Percentiles rank a stretch among this genome's conserved stretches.
These are phyloP conservation scores for Myiozetetes cayanensis DNA, from an alignment of 2,113 vertebrate species.

Conservation along the genomic window DNA sequence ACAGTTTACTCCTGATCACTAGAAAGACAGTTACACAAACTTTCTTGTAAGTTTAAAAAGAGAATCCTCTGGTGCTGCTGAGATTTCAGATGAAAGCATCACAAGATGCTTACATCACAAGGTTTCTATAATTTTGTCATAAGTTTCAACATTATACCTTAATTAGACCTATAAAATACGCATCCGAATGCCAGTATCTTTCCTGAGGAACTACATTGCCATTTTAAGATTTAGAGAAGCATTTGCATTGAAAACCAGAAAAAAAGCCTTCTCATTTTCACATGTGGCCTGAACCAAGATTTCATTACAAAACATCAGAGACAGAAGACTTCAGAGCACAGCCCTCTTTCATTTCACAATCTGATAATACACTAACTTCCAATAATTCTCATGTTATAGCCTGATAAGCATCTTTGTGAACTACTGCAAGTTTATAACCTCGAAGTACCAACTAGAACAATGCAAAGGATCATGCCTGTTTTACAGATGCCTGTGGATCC, in stretches of 20 bases:
- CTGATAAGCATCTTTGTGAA: neutral
- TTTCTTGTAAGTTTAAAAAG: neutral
- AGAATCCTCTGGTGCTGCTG: neutral
- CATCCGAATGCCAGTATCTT: neutral
- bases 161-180: neutral
- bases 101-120: neutral
- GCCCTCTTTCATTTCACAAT: neutral
- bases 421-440: neutral
- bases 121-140: neutral
- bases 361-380: neutral
- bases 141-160: neutral
- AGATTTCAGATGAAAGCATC: neutral
- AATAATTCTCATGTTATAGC: neutral
- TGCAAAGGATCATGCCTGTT: neutral
- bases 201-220: neutral
- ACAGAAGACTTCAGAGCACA: neutral
- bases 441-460: neutral
- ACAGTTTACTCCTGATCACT: neutral
- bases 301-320: neutral
- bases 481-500: neutral
- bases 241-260: neutral
- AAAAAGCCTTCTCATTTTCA: conserved; percentile 8
- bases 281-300: neutral
- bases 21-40: neutral
- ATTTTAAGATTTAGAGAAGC: neutral